phyloP scores from a whole-genome alignment of 53 echinoderm and acorn worm genomes.

The Holothuria scabra region DNA sequence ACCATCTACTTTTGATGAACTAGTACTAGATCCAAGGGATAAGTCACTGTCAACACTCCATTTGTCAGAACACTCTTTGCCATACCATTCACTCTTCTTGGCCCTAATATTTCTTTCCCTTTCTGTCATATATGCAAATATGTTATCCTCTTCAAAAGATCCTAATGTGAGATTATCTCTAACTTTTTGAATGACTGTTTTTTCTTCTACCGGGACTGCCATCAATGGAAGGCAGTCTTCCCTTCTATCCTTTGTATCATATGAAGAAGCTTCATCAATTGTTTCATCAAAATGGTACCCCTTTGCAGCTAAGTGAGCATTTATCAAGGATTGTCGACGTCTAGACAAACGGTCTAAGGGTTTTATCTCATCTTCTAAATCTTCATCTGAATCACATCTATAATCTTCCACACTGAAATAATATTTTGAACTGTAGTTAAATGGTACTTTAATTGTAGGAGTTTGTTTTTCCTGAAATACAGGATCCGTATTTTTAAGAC shows the following conservation, averaged over 20 bases:
- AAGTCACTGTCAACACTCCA: neutral
- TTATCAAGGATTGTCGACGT: constrained; percentile 12
- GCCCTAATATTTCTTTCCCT: no score
- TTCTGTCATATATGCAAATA: no score
- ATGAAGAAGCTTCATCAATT: neutral
- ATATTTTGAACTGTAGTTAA: constrained; percentile 33
- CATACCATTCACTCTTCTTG: neutral
- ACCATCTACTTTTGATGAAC: constrained; percentile 17
- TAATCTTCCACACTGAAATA: constrained; percentile 45
- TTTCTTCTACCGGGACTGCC: no score
- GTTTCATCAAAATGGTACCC: constrained; percentile 24
- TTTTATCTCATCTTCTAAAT: no score
- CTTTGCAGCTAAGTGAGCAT: constrained; percentile 26
- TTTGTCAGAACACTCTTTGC: neutral
- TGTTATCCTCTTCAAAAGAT: no score
- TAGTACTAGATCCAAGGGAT: neutral
- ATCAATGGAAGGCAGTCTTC: no score
- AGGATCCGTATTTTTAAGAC: no score
- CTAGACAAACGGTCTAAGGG: neutral
- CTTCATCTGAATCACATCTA: neutral
- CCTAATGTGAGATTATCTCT: no score
- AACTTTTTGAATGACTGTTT: no score
- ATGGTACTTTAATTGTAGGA: neutral
- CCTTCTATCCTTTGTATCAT: no score
- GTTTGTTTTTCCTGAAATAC: no score